Conservation (phyloP, 2,888 invertebrate genomes). For the Drosophila tanythrix region DNA sequence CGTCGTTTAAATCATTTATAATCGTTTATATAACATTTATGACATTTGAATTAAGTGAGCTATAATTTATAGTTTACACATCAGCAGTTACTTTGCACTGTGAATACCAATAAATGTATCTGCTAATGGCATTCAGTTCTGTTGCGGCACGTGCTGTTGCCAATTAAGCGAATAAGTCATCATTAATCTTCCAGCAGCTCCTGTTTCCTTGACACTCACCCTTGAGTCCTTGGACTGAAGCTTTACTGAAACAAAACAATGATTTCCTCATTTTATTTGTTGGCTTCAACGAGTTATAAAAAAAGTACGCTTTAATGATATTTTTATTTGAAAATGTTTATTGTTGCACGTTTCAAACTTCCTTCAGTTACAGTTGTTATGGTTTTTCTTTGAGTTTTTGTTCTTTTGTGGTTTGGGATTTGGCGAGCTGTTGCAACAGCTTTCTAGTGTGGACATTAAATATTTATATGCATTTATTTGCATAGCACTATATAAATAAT, state of each 20-base stretch:
- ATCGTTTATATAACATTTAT: constrained; percentile 1
- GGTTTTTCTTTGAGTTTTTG: constrained; percentile 13
- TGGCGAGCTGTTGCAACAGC: constrained; percentile 28
- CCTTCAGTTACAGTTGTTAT: constrained; percentile 62
- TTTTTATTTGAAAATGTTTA: constrained; percentile 73
- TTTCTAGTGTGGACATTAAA: constrained; percentile 37
- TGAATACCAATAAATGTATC: not conserved
- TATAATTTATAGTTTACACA: constrained; percentile 47
- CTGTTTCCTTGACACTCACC: constrained; percentile 17
- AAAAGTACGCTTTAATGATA: not conserved
- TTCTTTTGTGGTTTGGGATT: constrained; percentile 6
- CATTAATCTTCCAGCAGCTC: constrained; percentile 5
- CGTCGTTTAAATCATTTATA: constrained; percentile 24
- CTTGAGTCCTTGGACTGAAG: constrained; percentile 1
- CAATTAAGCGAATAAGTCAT: constrained; percentile 38
- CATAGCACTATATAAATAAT: constrained; percentile 49
- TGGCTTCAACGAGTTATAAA: not conserved
- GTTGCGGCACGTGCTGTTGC: not conserved
- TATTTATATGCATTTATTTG: constrained; percentile 36
- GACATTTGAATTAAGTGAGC: constrained; percentile 16
- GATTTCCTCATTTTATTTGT: not conserved
- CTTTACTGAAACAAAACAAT: not conserved
- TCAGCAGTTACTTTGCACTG: constrained; percentile 16
- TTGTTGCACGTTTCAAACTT: constrained; percentile 76
- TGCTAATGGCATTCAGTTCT: constrained; percentile 12